Evolutionary conservation across 1,140 invertebrate genomes (phyloP).

Genomic region (Globodera ellingtonae): DNA sequence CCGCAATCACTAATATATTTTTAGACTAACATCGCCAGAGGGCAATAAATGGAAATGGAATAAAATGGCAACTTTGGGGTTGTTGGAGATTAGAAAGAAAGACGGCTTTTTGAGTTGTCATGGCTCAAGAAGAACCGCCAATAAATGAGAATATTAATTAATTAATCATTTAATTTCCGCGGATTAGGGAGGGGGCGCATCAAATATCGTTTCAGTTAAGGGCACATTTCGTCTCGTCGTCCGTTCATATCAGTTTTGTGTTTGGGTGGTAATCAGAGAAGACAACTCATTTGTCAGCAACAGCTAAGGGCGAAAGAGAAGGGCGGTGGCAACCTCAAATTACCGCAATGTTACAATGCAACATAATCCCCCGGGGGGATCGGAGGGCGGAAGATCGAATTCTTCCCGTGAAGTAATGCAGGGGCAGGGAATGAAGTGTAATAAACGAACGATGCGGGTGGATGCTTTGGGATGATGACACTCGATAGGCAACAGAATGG

Average conservation of each 20-base stretch:
- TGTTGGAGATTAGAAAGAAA: not conserved
- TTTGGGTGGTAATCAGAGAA: conserved; percentile 11
- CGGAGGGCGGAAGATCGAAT: not conserved
- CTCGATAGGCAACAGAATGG: not conserved
- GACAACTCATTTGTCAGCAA: not conserved
- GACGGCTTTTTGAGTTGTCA: not conserved
- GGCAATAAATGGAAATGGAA: not conserved
- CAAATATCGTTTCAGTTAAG: not conserved
- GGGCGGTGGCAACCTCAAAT: conserved; percentile 1
- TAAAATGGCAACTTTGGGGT: not conserved
- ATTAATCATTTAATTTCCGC: not conserved
- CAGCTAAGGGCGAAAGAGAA: not conserved
- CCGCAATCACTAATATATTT: not conserved
- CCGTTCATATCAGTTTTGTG: not conserved
- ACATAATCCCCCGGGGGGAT: conserved; percentile 1
- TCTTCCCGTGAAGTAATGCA: not conserved
- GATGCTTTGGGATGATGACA: not conserved
- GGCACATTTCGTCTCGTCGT: not conserved
- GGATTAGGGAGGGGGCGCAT: not conserved
- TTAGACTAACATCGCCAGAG: not conserved
- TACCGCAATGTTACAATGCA: conserved; percentile 5
- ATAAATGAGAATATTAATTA: not conserved
- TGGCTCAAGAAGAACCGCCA: not conserved
- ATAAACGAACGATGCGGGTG: not conserved
- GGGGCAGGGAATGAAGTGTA: not conserved